phyloP scores from a whole-genome alignment of 2,888 invertebrate species.

The Romanomermis culicivorax region DNA sequence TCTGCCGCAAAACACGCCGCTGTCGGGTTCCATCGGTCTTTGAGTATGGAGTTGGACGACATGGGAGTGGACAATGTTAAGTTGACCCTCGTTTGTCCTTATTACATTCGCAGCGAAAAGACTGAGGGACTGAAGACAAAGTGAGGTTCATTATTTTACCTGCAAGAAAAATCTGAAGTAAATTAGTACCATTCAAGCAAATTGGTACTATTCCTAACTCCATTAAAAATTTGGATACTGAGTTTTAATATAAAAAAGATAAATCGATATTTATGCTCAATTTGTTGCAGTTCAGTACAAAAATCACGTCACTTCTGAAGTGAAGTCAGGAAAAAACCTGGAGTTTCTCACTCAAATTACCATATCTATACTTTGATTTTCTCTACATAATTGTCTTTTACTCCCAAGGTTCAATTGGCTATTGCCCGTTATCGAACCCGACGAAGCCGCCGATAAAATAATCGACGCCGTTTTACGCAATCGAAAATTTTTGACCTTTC shows the following conservation, averaged over 20 bases:
- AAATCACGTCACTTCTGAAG: no score
- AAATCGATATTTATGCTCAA: no score
- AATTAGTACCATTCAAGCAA: background rate
- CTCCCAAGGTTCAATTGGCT: constrained; percentile 9
- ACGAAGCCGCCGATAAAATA: constrained; percentile 62
- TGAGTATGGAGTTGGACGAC: constrained; percentile 46
- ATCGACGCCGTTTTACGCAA: constrained; percentile 53
- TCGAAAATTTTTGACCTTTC: constrained; percentile 53
- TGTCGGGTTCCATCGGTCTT: constrained; percentile 73
- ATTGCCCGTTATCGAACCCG: constrained; percentile 42
- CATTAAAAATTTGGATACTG: no score
- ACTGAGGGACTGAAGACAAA: constrained; percentile 66
- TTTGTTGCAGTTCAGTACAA: no score
- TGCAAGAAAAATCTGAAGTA: background rate
- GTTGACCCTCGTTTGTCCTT: constrained; percentile 55
- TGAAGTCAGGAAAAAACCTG: no score
- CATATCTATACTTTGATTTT: background rate
- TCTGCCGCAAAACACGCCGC: constrained; percentile 84
- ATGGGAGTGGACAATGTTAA: constrained; percentile 1
- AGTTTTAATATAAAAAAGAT: no score
- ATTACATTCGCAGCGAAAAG: constrained; percentile 91
- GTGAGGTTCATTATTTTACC: constrained; percentile 29
- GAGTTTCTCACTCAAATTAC: no score
- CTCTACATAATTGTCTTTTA: no score
- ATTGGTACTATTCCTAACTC: no score